Evolutionary conservation across 30 jellyfish, hydroid and myxozoan genomes (phyloP), one percentile per base, ranked within the genome.

Genomic region (Pelagia noctiluca): DNA sequence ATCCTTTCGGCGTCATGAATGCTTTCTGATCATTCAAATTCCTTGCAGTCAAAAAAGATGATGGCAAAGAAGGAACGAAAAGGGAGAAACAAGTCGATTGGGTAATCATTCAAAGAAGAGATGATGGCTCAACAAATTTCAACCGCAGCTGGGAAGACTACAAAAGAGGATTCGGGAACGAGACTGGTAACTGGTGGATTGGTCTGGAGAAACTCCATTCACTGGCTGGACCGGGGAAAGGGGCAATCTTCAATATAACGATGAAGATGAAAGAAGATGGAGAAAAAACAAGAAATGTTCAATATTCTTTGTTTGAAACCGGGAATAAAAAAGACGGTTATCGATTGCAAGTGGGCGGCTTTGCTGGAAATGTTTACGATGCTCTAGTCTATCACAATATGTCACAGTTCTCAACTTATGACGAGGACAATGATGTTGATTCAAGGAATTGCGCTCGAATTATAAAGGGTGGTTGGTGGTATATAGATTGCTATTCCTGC

Each of bases 131-230:
- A 16, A 16, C 16, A 16, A 16, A 42, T 42, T 42, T 42, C 57
- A 42, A 42, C 16, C 57, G 57, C 57, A 42, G 16, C 57, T 42
- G 57, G 57, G 57, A 42, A 42, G 57, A 42, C 57, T 42, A 42
- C 16, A 42, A 42, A 16, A 42, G 12, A 7, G 57, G 57, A 7
- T 42, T 42, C 57, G 57, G 57, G 7, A 42, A 42, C 57, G 12
- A 4, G 7, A 42, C 57, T 16, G 57, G 57, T 8, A 42, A 16
- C 57, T 5, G 8, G 57, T 42, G 57, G 57, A 42, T 42, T 16
- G 57, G 57, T 16, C 16, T 42, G 16, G 57, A 42, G 8, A 42
- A 42, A 8, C 57, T 42, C 12, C 57, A 42, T 42, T 42, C 16
- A 16, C 57, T 42, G 16, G 16, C 57, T 16, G 57, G 57, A 42